Percentiles rank a stretch among this genome's conserved stretches.
These are phyloP conservation scores for Dendroctonus ponderosae DNA, from an alignment of 1,140 invertebrate genomes.

Conservation along the genomic window DNA sequence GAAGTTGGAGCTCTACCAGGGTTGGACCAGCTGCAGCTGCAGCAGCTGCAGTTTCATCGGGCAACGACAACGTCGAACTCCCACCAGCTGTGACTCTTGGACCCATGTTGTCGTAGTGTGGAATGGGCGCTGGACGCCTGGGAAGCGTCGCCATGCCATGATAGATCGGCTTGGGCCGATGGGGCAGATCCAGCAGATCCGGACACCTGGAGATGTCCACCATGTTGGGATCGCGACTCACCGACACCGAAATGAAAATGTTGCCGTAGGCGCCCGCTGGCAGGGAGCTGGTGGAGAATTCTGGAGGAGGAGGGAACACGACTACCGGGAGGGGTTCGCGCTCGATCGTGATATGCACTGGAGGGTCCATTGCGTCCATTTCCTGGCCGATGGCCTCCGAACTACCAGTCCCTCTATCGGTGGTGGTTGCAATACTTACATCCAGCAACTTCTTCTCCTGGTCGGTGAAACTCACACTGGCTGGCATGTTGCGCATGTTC, in stretches of 20 bases:
- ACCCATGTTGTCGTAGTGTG: constrained; percentile 82
- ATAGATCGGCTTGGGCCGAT: constrained; percentile 56
- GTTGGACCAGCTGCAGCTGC: constrained; percentile 29
- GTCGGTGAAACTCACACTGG: constrained; percentile 76
- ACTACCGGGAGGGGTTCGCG: constrained; percentile 54
- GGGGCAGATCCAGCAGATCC: constrained; percentile 72
- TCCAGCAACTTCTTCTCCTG: constrained; percentile 82
- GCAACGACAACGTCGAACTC: constrained; percentile 76
- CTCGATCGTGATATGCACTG: constrained; percentile 78
- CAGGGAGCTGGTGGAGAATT: constrained; percentile 63
- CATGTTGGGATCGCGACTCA: constrained; percentile 64
- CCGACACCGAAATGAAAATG: constrained; percentile 72
- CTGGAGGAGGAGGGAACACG: constrained; percentile 64
- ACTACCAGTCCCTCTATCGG: constrained; percentile 64
- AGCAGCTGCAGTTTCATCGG: constrained; percentile 56
- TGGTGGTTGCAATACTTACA: constrained; percentile 74
- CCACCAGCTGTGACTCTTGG: constrained; percentile 83
- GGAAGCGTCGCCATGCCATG: constrained; percentile 52
- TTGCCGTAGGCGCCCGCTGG: constrained; percentile 65
- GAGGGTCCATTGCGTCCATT: constrained; percentile 52
- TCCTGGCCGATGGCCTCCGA: constrained; percentile 56
- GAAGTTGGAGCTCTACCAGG: constrained; percentile 53
- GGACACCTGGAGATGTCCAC: constrained; percentile 67
- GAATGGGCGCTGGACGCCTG: constrained; percentile 42
- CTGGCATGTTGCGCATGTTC: constrained; percentile 64